These are phyloP conservation scores for Phyto melanocephala DNA, from an alignment of 2,888 invertebrate genomes.

Conservation along the genomic window DNA sequence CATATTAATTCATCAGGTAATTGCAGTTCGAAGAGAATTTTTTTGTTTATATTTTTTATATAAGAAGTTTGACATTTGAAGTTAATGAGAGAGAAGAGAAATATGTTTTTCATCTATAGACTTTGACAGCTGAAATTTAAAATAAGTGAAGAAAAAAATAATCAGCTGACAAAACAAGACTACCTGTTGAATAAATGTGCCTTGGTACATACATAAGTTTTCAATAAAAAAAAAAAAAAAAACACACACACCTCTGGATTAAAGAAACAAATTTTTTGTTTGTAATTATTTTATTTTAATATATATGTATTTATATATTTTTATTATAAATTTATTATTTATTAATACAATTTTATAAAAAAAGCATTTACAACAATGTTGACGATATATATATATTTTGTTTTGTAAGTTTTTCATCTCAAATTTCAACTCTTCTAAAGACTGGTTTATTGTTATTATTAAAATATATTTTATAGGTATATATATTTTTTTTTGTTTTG, in stretches of 20 bases:
- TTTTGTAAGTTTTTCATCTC: conserved; percentile 37
- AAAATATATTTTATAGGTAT: conserved; percentile 47
- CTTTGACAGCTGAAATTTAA: too few relatives aligned
- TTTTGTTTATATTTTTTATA: too few relatives aligned
- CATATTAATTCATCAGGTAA: too few relatives aligned
- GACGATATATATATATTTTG: conserved; percentile 57
- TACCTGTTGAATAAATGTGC: too few relatives aligned
- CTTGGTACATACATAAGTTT: too few relatives aligned
- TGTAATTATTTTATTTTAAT: conserved; percentile 16
- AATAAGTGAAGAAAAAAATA: too few relatives aligned
- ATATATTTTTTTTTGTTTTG: conserved; percentile 43
- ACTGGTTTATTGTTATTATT: conserved; percentile 43
- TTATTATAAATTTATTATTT: conserved; percentile 52
- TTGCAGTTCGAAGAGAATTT: too few relatives aligned
- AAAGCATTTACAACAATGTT: conserved; percentile 65
- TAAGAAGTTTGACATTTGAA: too few relatives aligned
- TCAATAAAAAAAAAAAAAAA: background rate
- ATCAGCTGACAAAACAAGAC: too few relatives aligned
- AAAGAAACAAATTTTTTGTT: background rate
- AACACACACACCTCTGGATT: too few relatives aligned
- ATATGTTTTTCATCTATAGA: too few relatives aligned
- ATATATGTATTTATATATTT: conserved; percentile 26
- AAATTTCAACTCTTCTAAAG: conserved; percentile 58
- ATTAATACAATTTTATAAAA: conserved; percentile 63
- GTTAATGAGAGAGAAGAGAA: too few relatives aligned